Conservation (phyloP, 2,113 vertebrate species). For the Numenius arquata region DNA sequence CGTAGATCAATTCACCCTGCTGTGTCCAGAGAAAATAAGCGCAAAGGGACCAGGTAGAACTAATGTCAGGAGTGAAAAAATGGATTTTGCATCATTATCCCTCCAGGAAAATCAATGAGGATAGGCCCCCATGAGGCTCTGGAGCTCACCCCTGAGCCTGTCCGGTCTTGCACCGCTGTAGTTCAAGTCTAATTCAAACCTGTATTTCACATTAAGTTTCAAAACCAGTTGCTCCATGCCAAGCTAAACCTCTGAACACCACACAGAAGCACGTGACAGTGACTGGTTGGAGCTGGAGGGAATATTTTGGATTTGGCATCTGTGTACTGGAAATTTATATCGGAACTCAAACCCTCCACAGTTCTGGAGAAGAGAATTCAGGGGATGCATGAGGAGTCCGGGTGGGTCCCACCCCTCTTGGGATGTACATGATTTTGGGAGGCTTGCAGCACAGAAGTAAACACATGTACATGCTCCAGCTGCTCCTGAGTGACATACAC, state of each 20-base stretch:
- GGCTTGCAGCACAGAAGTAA: not conserved
- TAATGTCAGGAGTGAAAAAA: not conserved
- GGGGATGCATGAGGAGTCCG: rapidly evolving
- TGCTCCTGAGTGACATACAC: not conserved
- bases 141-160: not conserved
- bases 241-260: not conserved
- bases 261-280: rapidly evolving
- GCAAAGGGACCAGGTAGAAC: not conserved
- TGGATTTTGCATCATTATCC: not conserved
- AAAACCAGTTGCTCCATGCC: not conserved
- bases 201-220: not conserved
- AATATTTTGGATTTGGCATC: not conserved
- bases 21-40: conserved; percentile 29
- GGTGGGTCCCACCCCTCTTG: not conserved
- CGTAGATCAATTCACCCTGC: conserved; percentile 48
- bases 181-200: not conserved
- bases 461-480: not conserved
- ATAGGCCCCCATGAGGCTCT: not conserved
- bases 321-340: not conserved
- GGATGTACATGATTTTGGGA: not conserved
- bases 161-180: not conserved
- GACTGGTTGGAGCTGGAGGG: not conserved
- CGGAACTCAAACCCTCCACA: not conserved
- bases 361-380: not conserved
- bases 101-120: not conserved